These are phyloP conservation scores for Sphaerodactylus townsendi DNA, from an alignment of 2,113 vertebrate species.

Conservation along the genomic window DNA sequence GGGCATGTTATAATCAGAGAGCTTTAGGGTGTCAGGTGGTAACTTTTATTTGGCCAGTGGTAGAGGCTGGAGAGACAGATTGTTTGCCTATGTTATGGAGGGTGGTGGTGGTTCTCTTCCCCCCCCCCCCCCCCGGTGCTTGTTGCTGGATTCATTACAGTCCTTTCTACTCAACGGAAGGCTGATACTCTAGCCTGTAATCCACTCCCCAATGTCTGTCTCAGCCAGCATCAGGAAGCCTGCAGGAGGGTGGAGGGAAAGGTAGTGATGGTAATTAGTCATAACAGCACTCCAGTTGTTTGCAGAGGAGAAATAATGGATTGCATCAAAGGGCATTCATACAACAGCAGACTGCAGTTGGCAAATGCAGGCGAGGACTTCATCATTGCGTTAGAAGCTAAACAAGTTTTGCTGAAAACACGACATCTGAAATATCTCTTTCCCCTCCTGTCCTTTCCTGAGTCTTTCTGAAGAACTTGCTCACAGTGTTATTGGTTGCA, in stretches of 20 bases:
- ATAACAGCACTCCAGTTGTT: background rate
- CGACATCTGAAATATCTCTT: background rate
- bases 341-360: background rate
- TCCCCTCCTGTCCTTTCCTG: background rate
- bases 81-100: background rate
- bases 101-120: background rate
- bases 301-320: background rate
- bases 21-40: background rate
- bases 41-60: background rate
- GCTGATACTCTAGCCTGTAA: background rate
- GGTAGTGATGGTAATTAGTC: background rate
- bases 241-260: background rate
- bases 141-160: background rate
- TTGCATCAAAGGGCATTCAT: background rate
- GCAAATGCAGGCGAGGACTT: background rate
- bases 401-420: background rate
- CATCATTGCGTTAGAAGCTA: background rate
- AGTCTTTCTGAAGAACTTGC: background rate
- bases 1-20: background rate
- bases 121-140: background rate
- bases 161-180: background rate
- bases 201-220: background rate
- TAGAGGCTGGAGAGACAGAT: background rate
- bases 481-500: background rate
- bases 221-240: background rate